These are phyloP conservation scores for Eulacestoma nigropectus DNA, from an alignment of 2,113 vertebrate genomes.

Conservation along the genomic window DNA sequence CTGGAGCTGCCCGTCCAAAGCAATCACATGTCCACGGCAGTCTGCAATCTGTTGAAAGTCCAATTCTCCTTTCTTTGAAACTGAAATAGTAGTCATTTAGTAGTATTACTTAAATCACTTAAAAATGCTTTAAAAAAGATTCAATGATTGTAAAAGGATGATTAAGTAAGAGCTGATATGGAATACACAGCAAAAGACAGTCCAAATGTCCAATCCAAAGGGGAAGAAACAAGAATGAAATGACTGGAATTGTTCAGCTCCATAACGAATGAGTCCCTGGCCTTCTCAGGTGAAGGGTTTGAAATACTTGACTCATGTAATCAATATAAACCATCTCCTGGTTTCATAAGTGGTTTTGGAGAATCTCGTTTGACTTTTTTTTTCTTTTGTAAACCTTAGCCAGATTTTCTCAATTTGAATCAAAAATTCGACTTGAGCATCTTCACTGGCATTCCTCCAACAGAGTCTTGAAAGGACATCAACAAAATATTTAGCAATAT, in stretches of 20 bases:
- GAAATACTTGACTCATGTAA: not conserved
- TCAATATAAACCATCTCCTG: not conserved
- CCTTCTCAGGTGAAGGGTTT: not conserved
- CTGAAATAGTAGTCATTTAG: not conserved
- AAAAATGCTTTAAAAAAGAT: not conserved
- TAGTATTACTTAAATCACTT: not conserved
- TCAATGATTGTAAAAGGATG: not conserved
- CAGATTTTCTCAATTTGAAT: not conserved
- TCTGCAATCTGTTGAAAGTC: not conserved
- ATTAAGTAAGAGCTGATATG: not conserved
- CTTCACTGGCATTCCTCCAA: not conserved
- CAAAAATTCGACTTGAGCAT: not conserved
- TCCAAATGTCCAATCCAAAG: not conserved
- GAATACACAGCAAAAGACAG: not conserved
- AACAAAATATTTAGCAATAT: not conserved
- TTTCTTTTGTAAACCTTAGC: not conserved
- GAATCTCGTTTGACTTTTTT: not conserved
- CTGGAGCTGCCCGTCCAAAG: not conserved
- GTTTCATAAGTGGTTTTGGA: not conserved
- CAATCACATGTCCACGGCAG: not conserved
- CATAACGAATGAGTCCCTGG: accelerated
- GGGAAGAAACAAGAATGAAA: not conserved
- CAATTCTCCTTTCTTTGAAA: not conserved
- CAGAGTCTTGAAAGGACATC: not conserved
- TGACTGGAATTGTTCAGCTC: not conserved